phyloP scores from a whole-genome alignment of 2,888 invertebrate species.

The Gortyna flavago region DNA sequence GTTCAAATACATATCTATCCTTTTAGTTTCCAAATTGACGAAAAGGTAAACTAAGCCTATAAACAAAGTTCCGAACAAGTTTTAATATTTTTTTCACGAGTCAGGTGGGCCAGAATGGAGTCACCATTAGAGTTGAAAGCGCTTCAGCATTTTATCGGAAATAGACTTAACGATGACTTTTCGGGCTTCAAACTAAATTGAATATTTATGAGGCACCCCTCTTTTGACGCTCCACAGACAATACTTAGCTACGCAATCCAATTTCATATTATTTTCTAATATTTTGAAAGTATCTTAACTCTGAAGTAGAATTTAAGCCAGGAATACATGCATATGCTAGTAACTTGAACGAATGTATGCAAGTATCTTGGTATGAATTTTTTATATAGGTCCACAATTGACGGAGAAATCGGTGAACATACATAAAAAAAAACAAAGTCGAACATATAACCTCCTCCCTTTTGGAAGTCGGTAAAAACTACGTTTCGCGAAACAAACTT shows the following conservation, averaged over 20 bases:
- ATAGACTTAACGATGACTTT: constrained; percentile 88
- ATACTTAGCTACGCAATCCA: constrained; percentile 66
- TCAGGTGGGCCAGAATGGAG: constrained; percentile 75
- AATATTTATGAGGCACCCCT: constrained; percentile 87
- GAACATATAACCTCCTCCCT: too few relatives aligned
- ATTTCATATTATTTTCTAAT: constrained; percentile 56
- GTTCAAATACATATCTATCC: not conserved
- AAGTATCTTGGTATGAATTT: not conserved
- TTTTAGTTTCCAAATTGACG: not conserved
- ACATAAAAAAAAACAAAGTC: too few relatives aligned
- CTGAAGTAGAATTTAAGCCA: constrained; percentile 5
- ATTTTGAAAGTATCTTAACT: constrained; percentile 47
- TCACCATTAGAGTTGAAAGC: constrained; percentile 74
- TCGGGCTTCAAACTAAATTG: constrained; percentile 85
- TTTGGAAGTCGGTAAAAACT: too few relatives aligned
- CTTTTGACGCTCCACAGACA: constrained; percentile 77
- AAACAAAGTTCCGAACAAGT: constrained; percentile 68
- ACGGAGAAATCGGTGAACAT: too few relatives aligned
- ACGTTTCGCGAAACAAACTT: not conserved
- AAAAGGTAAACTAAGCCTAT: constrained; percentile 14
- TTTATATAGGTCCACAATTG: too few relatives aligned
- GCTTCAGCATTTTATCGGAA: constrained; percentile 83
- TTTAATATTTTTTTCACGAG: constrained; percentile 61
- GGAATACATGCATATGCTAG: not conserved
- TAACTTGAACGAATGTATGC: constrained; percentile 5